Percentiles rank a stretch among this genome's conserved stretches.
These are phyloP conservation scores for Hirtodrosophila cameraria DNA, from an alignment of 2,888 invertebrate species.

Conservation along the genomic window DNA sequence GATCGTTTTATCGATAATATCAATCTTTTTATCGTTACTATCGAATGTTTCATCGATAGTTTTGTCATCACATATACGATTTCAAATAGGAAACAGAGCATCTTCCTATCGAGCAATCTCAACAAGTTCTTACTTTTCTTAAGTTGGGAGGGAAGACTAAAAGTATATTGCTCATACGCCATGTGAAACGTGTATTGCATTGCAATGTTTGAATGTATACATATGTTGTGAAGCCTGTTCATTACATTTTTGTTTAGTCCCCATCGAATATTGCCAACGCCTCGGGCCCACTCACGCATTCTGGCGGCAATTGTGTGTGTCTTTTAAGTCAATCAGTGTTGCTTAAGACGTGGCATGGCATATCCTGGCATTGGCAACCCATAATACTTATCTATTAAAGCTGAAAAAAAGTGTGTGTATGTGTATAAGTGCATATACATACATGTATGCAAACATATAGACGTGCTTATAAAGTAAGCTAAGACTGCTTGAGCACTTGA, in stretches of 20 bases:
- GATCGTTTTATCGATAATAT: no score
- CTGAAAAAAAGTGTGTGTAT: slow-evolving; percentile 6
- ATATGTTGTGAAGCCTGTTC: slow-evolving; percentile 21
- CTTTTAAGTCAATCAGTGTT: slow-evolving; percentile 60
- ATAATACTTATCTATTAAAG: slow-evolving; percentile 22
- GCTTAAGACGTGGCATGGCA: slow-evolving; percentile 19
- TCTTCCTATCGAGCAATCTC: no score
- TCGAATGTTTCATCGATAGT: no score
- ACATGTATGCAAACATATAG: background rate
- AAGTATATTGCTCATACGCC: slow-evolving; percentile 56
- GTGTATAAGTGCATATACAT: background rate
- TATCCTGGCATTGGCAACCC: no score
- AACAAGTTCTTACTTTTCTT: background rate
- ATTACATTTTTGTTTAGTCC: slow-evolving; percentile 32
- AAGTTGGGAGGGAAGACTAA: slow-evolving; percentile 9
- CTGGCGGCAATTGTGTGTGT: slow-evolving; percentile 12
- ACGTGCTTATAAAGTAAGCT: slow-evolving; percentile 44
- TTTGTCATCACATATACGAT: no score
- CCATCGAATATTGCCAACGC: slow-evolving; percentile 41
- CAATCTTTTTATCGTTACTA: no score
- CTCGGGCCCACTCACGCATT: slow-evolving; percentile 18
- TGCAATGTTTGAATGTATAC: slow-evolving; percentile 30
- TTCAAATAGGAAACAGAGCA: no score
- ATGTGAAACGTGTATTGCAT: slow-evolving; percentile 60
- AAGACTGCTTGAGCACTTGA: slow-evolving; percentile 11